phyloP scores from a whole-genome alignment of 2,113 vertebrate species.

The Mormoops blainvillei region DNA sequence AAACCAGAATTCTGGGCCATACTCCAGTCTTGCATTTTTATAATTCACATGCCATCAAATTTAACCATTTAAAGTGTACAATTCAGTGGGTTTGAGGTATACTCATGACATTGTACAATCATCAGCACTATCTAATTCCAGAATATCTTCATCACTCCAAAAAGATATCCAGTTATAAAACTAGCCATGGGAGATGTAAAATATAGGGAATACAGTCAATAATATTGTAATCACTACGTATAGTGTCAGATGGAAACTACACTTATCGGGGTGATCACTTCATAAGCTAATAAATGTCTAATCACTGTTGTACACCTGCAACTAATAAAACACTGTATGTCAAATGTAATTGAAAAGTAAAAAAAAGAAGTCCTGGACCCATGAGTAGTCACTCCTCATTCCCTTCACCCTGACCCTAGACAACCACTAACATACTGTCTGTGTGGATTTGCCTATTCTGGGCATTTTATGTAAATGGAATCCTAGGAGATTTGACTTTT shows the following conservation, averaged over 20 bases:
- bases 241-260: not conserved
- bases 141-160: not conserved
- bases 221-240: not conserved
- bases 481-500: not conserved
- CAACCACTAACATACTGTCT: not conserved
- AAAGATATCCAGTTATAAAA: not conserved
- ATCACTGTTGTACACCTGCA: not conserved
- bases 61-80: not conserved
- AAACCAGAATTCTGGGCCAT: not conserved
- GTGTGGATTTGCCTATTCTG: not conserved
- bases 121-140: not conserved
- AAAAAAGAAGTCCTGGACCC: not conserved
- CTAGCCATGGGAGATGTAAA: too few relatives aligned
- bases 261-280: not conserved
- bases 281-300: not conserved
- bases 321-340: not conserved
- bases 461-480: not conserved
- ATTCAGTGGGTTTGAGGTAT: not conserved
- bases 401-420: not conserved
- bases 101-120: not conserved
- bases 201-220: not conserved
- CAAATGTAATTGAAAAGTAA: not conserved
- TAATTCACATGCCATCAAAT: not conserved
- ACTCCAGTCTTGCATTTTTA: not conserved
- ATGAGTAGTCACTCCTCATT: not conserved